Conservation (phyloP, 2,113 vertebrate genomes). For the Motacilla alba region DNA sequence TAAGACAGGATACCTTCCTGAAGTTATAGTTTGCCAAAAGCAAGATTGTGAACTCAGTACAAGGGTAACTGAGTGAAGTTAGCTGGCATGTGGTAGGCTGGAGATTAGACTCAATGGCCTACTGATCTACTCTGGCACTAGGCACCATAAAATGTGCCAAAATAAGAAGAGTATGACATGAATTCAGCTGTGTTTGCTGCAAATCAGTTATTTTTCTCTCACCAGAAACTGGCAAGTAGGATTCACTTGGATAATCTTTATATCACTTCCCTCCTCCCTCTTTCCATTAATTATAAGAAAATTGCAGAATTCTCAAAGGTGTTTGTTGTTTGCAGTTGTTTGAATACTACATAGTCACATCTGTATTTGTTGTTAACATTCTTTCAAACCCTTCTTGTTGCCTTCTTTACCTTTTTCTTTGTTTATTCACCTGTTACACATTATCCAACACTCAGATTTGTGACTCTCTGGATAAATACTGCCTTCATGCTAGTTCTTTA, state of each 20-base stretch:
- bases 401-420: neutral
- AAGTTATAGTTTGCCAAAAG: neutral
- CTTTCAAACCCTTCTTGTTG: neutral
- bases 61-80: neutral
- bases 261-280: neutral
- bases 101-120: neutral
- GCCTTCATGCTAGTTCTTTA: neutral
- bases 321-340: neutral
- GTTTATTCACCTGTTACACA: constrained; percentile 23
- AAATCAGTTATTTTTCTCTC: neutral
- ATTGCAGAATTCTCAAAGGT: neutral
- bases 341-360: neutral
- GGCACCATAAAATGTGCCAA: neutral
- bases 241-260: neutral
- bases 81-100: neutral
- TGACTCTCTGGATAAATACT: neutral
- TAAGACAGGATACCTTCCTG: neutral
- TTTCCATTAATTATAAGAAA: neutral
- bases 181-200: neutral
- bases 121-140: neutral
- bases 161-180: neutral
- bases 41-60: neutral
- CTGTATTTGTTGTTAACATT: neutral
- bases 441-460: neutral
- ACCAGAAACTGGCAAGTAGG: neutral